Base-by-base conservation (phyloP, 2,888 invertebrate genomes). In the Hydroisotoma schaefferi region DNA sequence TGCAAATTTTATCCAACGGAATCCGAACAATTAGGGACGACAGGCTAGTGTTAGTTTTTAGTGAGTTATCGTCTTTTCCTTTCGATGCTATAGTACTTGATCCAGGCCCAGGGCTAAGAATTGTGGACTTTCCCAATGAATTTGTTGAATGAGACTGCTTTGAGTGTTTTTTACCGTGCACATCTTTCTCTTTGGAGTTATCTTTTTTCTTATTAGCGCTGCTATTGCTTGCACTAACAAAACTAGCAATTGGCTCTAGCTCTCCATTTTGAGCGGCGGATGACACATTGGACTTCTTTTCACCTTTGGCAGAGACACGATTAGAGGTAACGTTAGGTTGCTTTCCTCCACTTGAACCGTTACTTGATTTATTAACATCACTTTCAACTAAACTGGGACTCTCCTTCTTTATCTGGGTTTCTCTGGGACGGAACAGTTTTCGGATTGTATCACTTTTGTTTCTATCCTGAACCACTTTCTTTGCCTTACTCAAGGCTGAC, bases 361-460 rank as follows among this genome's bases (percentile, higher is more conserved):
- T 52, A 47, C n/a, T 33, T 2, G 57, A 10, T 28, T 55, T 55
- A 38, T 38, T 55, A 27, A 37, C 53, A 47, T 63, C 67, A 46
- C 46, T 55, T 52, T 55, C 46, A 23, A 59, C 57, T 20, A 61
- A 40, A 46, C 55, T 65, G 28, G 70, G 68, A 61, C 68, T 70
- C 33, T 67, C 69, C 53, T 58, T 27, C 54, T 70, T 71, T 10
- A 58, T 60, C 28, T 64, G 65, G 29, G 49, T 67, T 23, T 43
- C 28, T 2, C 23, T 47, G 6, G 60, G 53, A 15, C 62, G 61
- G 59, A 72, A 73, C 55, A 73, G 55, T 57, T 65, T 69, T 37
- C 62, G 55, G 26, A 73, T 63, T n/a, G 70, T 70, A 55, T 70
- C 65, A 58, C 65, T 69, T 60, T 73, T 73, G 49, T 72, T 73